These are phyloP conservation scores for Cephus spinipes DNA, from an alignment of 2,888 invertebrate genomes.

Conservation along the genomic window DNA sequence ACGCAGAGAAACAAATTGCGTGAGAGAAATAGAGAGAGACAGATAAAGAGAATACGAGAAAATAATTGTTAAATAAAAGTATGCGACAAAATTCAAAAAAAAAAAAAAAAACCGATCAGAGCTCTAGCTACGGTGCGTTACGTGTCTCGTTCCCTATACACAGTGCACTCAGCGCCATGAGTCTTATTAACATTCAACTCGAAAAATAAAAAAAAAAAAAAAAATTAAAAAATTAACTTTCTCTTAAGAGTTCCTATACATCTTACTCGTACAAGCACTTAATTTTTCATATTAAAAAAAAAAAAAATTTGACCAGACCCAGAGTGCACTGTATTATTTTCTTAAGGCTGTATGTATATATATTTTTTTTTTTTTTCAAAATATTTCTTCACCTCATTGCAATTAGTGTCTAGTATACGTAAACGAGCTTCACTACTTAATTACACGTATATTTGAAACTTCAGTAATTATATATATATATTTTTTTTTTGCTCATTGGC, in stretches of 20 bases:
- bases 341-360: background rate
- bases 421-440: background rate
- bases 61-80: background rate
- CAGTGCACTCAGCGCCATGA: background rate
- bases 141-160: background rate
- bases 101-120: background rate
- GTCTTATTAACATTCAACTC: background rate
- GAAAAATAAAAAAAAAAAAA: background rate
- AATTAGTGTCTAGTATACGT: background rate
- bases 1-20: background rate
- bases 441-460: background rate
- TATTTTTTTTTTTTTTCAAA: background rate
- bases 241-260: background rate
- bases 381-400: background rate
- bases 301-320: background rate
- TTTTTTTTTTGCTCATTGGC: background rate
- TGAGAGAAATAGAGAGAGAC: conserved; percentile 10
- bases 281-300: background rate
- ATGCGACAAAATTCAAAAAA: background rate
- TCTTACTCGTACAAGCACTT: background rate
- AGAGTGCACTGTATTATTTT: background rate
- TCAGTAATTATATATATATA: background rate
- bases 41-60: conserved; percentile 8
- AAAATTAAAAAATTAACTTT: background rate
- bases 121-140: background rate